Evolutionary conservation across 2,113 vertebrate genomes (phyloP), one percentile per base, ranked within the genome.

Genomic region (Tragelaphus buxtoni): DNA sequence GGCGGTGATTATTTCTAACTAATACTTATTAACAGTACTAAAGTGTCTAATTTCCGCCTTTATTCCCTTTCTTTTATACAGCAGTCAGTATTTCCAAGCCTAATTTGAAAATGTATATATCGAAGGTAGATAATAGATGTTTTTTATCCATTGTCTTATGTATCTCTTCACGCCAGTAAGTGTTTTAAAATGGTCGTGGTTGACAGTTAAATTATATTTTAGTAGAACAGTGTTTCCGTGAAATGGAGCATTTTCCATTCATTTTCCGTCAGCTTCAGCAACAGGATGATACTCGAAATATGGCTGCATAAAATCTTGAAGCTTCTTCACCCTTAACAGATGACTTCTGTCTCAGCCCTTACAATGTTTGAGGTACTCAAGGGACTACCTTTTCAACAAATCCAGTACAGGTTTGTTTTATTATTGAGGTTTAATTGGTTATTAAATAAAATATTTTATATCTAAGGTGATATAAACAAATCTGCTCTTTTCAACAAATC

Each of bases 161-260:
- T 9, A 88, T 63, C 63, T 84, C 20, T 72, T 74, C 39, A 77
- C 22, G 88, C 53, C 76, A 69, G 28, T 49, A 92, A 84, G 60
- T 85, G 51, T 92, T 97, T 95, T 94, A 35, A 95, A 97, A 84
- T 86, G 76, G 26, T 45, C 45, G 39, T 88, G 20, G 87, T 32
- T 97, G 80, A 24, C 18, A 91, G 39, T 90, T 95, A 83, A 95
- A 80, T 92, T 79, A 69, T 84, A 96, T 97, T 97, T 56, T 81
- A 84, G 56, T 47, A 18, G 30, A 92, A 69, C 30, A 85, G 82
- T 30, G 7, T 87, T 76, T 95, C 80, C 13, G 7, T 82, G 77
- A 96, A 96, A 82, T 77, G 8, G 61, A 90, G 45, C 16, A 7
- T 69, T 84, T 96, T 91, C 76, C 35, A 79, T 92, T 92, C 83